A percentile compares a stretch with the other conserved stretches of the same genome.
These are phyloP conservation scores for Zaprionus gabonicus DNA, from an alignment of 1,140 invertebrate species.

Conservation along the genomic window DNA sequence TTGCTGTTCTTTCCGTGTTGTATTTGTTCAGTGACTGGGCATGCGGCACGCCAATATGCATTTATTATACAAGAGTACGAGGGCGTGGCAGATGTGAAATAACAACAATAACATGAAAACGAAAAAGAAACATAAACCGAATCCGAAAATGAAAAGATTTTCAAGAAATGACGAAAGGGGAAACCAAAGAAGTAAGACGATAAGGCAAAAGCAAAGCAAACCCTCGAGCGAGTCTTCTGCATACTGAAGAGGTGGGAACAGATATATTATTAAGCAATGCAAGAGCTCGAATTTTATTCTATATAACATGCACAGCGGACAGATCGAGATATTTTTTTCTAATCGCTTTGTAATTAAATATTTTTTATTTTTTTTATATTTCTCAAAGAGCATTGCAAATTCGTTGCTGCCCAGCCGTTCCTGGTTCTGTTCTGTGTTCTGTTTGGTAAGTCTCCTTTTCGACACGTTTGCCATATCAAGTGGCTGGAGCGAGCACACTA, in stretches of 20 bases:
- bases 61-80: conserved; percentile 55
- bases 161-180: conserved; percentile 18
- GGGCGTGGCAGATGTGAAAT: conserved; percentile 48
- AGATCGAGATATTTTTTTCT: too few species aligned
- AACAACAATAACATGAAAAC: conserved; percentile 39
- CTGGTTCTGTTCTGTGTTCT: conserved; percentile 34
- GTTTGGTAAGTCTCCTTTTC: conserved; percentile 36
- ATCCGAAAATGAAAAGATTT: conserved; percentile 39
- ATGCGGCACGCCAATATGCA: conserved; percentile 65
- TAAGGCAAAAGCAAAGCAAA: conserved; percentile 21
- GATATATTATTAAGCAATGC: background rate
- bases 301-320: too few species aligned
- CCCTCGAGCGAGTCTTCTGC: background rate
- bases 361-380: background rate
- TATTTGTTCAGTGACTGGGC: conserved; percentile 54
- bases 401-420: conserved; percentile 21
- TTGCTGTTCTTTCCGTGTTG: conserved; percentile 44
- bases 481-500: conserved; percentile 38
- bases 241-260: background rate
- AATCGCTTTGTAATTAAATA: background rate
- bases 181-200: conserved; percentile 27
- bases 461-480: conserved; percentile 51
- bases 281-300: too few species aligned
- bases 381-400: conserved; percentile 12
- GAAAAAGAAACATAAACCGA: conserved; percentile 36